Conservation (phyloP, 2,888 invertebrate species). For the Lasioglossum villosulum region DNA sequence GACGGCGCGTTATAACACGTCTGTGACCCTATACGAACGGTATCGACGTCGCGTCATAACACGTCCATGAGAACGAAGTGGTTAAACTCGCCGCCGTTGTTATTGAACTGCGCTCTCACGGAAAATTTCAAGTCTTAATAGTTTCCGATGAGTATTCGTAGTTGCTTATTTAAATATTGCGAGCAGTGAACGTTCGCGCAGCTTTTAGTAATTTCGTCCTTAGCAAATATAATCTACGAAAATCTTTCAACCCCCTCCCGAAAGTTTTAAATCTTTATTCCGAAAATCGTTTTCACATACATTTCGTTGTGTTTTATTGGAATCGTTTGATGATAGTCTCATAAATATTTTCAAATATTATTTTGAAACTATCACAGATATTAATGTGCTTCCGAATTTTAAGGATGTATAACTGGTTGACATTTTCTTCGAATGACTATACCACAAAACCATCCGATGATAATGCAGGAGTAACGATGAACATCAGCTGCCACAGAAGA, state of each 20-base stretch:
- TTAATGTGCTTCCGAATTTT: not conserved
- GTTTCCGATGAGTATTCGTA: not conserved
- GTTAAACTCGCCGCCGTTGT: conserved; percentile 14
- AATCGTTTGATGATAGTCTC: too few species aligned
- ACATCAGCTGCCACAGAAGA: not conserved
- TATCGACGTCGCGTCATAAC: too few species aligned
- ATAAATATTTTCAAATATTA: not conserved
- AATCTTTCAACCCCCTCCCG: too few species aligned
- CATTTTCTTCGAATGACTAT: not conserved
- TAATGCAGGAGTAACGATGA: not conserved
- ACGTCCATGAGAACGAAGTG: too few species aligned
- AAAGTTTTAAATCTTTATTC: not conserved
- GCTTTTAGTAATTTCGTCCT: not conserved
- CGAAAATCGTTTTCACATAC: not conserved
- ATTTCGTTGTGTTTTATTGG: not conserved
- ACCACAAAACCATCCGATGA: not conserved
- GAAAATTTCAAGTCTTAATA: not conserved
- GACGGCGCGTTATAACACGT: too few species aligned
- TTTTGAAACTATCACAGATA: not conserved
- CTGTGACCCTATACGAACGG: too few species aligned
- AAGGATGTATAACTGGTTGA: not conserved
- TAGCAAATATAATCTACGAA: too few species aligned
- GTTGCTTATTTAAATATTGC: not conserved
- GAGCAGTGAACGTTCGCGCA: not conserved
- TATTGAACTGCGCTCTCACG: not conserved